Evolutionary conservation across 2,888 invertebrate genomes (phyloP).

Genomic region (Noctua janthina): DNA sequence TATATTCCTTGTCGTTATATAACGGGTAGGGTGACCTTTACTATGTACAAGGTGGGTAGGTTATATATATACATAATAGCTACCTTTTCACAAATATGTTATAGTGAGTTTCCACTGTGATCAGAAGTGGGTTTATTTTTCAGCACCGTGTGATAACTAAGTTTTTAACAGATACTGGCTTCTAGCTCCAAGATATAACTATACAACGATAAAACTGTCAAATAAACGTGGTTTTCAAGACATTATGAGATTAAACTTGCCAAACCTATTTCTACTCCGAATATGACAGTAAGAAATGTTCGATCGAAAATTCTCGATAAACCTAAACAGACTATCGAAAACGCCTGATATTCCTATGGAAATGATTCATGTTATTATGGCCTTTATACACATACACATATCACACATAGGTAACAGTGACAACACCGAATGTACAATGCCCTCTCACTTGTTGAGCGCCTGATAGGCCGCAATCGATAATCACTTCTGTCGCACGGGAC

Average conservation of each 20-base stretch:
- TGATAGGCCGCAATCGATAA: constrained; percentile 68
- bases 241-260: too few species aligned
- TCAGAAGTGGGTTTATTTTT: neutral
- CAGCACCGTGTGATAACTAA: too few species aligned
- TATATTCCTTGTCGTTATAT: constrained; percentile 33
- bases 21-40: constrained; percentile 38
- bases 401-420: neutral
- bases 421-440: constrained; percentile 36
- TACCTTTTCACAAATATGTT: neutral
- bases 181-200: neutral
- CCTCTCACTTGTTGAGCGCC: constrained; percentile 67
- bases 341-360: neutral
- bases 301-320: neutral
- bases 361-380: constrained; percentile 20
- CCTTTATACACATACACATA: neutral
- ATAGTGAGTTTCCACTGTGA: neutral
- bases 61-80: neutral
- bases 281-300: neutral
- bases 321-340: neutral
- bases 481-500: constrained; percentile 41
- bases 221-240: neutral
- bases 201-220: neutral
- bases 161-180: neutral
- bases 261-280: neutral
- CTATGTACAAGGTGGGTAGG: constrained; percentile 8